Conservation (phyloP, 2,888 invertebrate species). For the Anthophora plumipes region DNA sequence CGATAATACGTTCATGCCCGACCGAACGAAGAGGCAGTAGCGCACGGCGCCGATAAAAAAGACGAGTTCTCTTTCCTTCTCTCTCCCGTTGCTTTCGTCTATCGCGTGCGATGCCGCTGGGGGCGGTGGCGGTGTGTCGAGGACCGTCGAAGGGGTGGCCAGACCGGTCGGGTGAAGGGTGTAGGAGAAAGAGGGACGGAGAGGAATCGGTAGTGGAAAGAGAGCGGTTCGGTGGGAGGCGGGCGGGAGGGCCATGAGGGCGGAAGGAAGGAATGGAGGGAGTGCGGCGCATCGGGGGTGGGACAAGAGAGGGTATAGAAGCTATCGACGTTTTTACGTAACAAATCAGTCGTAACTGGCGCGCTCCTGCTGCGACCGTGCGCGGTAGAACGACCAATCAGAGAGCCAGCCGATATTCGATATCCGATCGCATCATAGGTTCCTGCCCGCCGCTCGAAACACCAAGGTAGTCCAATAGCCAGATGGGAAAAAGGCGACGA, state of each 20-base stretch:
- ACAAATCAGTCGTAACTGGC: conserved; percentile 85
- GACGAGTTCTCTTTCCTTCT: conserved; percentile 72
- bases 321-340: conserved; percentile 85
- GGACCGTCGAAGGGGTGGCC: conserved; percentile 73
- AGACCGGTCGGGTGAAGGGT: conserved; percentile 60
- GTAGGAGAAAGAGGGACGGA: conserved; percentile 52
- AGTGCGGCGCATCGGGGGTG: conserved; percentile 69
- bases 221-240: conserved; percentile 37
- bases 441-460: conserved; percentile 77
- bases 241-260: conserved; percentile 50
- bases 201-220: conserved; percentile 47
- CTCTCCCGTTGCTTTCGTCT: conserved; percentile 71
- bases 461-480: conserved; percentile 83
- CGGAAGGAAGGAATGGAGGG: conserved; percentile 58
- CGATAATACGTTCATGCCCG: conserved; percentile 82
- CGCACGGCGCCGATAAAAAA: conserved; percentile 83
- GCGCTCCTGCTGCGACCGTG: conserved; percentile 81
- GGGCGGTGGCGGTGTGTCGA: conserved; percentile 75
- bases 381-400: conserved; percentile 83
- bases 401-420: conserved; percentile 84
- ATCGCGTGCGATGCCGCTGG: conserved; percentile 70
- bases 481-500: conserved; percentile 82
- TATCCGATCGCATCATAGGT: conserved; percentile 84
- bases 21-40: conserved; percentile 80
- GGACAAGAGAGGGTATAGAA: conserved; percentile 79